Evolutionary conservation across 2,888 invertebrate species (phyloP), one percentile per base, ranked within the genome.

Genomic region (Elysia crispata): DNA sequence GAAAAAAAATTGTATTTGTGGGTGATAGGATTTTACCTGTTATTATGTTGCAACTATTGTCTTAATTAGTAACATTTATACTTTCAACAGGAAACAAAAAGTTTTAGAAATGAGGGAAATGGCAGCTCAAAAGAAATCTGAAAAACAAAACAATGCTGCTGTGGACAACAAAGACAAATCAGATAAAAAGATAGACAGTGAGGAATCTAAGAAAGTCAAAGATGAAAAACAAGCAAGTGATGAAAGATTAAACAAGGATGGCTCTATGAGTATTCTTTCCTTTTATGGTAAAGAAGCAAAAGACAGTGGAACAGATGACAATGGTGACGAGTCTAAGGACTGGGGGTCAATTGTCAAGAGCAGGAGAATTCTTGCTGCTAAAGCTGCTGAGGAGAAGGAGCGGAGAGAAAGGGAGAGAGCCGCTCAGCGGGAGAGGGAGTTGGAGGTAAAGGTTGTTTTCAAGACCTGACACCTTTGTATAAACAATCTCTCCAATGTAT

Each of bases 321-420:
- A 41, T 41, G 83, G 62, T 15, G 88, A 86, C 25, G 87, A 86
- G 13, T 85, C 85, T 25, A 86, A 83, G 69, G 86, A 87, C 80
- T 82, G 91, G 60, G 87, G 88, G 3, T 88, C 90, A 5, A 86
- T 86, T 20, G 87, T 92, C 25, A 91, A 90, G 82, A 81, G 90
- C n/a, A 83, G 92, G 1, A 83, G 91, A 57, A 73, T 88, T 1
- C 85, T 88, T 70, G 85, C 91, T 15, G 90, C 89, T 0, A 85
- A 89, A 77, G 88, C 88, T 20, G 86, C 86, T 15, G 89, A 86
- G 57, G 91, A 91, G 81, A 86, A 87, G 79, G 86, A 86, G 57
- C 85, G 86, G 76, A 84, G 80, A 76, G 90, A 90, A 13, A 81
- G 85, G 30, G 88, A 90, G 77, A 86, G 87, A 13, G 82, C 79